These are phyloP conservation scores for Macrobrachium nipponense DNA, from an alignment of 1,140 invertebrate species.

Conservation along the genomic window DNA sequence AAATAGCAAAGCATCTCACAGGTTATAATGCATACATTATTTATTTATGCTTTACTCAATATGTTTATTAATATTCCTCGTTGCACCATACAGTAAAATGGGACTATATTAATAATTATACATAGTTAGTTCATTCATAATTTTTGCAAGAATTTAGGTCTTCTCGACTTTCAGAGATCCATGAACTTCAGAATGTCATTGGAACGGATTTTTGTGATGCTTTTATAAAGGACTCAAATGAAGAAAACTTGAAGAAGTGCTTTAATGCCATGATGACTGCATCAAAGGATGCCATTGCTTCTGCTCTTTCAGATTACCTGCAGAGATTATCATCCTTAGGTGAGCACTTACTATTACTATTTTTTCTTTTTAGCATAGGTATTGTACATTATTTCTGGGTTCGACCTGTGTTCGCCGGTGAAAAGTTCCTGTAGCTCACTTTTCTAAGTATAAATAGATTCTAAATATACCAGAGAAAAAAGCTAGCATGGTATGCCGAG, in stretches of 20 bases:
- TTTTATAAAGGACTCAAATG: constrained; percentile 38
- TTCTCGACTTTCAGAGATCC: constrained; percentile 34
- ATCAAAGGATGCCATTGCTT: constrained; percentile 51
- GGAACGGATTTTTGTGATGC: constrained; percentile 62
- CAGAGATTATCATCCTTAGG: constrained; percentile 32
- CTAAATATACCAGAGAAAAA: no score
- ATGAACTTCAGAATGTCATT: constrained; percentile 55
- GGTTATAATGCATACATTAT: constrained; percentile 69
- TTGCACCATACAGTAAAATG: not conserved
- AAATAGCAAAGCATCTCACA: constrained; percentile 83
- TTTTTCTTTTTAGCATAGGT: not conserved
- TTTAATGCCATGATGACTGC: constrained; percentile 58
- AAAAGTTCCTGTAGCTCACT: no score
- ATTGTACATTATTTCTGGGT: no score
- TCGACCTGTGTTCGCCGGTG: no score
- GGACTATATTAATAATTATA: no score
- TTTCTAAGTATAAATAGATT: no score
- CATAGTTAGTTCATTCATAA: no score
- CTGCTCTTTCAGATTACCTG: constrained; percentile 41
- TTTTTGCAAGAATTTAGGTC: no score
- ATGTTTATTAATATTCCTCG: constrained; percentile 46
- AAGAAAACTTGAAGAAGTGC: constrained; percentile 43
- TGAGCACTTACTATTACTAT: not conserved
- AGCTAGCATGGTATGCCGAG: no score
- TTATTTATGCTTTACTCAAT: constrained; percentile 66